These are phyloP conservation scores for Madoqua kirkii DNA, from an alignment of 2,113 vertebrate species.

Conservation along the genomic window DNA sequence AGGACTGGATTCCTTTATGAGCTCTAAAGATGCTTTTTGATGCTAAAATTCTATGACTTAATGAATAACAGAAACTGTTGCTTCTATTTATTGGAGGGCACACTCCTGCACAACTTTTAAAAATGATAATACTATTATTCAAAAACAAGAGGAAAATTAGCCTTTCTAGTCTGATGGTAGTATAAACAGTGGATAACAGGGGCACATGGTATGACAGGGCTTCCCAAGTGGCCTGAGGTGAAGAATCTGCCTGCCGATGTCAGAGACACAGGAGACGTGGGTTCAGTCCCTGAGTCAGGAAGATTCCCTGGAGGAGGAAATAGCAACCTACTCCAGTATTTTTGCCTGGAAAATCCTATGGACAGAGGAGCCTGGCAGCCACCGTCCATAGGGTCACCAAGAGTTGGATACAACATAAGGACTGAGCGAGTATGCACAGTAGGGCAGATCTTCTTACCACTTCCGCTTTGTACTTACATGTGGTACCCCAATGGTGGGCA, in stretches of 20 bases:
- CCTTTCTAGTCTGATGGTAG: slow-evolving; percentile 58
- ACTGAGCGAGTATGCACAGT: background rate
- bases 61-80: slow-evolving; percentile 46
- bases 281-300: background rate
- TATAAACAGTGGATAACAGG: slow-evolving; percentile 66
- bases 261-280: background rate
- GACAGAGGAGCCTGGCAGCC: background rate
- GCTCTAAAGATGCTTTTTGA: background rate
- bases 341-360: background rate
- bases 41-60: slow-evolving; percentile 19
- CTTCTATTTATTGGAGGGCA: slow-evolving; percentile 43
- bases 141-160: slow-evolving; percentile 72
- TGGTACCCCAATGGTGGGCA: slow-evolving; percentile 8
- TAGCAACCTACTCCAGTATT: background rate
- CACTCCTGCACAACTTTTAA: slow-evolving; percentile 74
- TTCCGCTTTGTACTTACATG: slow-evolving; percentile 15
- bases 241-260: background rate
- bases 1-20: background rate
- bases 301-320: background rate
- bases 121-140: slow-evolving; percentile 73
- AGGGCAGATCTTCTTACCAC: slow-evolving; percentile 37
- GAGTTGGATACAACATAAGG: background rate
- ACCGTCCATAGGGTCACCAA: background rate
- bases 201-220: slow-evolving; percentile 33
- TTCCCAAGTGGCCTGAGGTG: background rate